phyloP scores from a whole-genome alignment of 2,797 vertebrate genomes.

The Syncerus caffer region DNA sequence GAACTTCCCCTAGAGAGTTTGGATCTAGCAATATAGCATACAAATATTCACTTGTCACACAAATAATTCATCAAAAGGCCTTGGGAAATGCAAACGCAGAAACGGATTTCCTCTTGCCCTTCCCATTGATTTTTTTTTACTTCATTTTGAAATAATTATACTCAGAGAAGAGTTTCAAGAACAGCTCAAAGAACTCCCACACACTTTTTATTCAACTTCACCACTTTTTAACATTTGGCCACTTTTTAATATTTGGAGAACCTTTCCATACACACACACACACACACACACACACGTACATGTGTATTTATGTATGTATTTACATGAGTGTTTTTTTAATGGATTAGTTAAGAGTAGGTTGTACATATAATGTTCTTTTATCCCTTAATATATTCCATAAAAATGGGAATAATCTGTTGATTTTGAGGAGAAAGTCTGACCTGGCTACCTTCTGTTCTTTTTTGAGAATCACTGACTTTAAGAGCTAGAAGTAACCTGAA shows the following conservation, averaged over 20 bases:
- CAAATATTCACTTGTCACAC: conserved; percentile 59
- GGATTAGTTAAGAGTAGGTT: background rate
- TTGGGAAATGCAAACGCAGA: conserved; percentile 4
- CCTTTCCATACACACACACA: background rate
- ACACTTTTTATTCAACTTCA: conserved; percentile 21
- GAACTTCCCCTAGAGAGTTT: conserved; percentile 45
- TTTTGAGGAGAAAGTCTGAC: background rate
- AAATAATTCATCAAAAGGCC: conserved; percentile 57
- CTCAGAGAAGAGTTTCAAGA: conserved; percentile 40
- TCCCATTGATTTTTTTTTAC: background rate
- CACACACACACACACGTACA: background rate
- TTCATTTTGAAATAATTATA: conserved; percentile 57
- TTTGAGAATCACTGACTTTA: background rate
- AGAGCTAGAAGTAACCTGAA: background rate
- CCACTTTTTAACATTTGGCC: background rate
- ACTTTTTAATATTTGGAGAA: background rate
- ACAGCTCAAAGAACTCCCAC: conserved; percentile 29
- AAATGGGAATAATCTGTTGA: background rate
- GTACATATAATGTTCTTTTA: background rate
- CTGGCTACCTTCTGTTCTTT: background rate
- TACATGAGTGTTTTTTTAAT: background rate
- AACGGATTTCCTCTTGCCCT: conserved; percentile 55
- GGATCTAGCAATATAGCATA: background rate
- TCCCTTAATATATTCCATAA: background rate
- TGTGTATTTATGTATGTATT: background rate